These are phyloP conservation scores for Neodon shergylaensis DNA, from an alignment of 2,113 vertebrate genomes.

Conservation along the genomic window DNA sequence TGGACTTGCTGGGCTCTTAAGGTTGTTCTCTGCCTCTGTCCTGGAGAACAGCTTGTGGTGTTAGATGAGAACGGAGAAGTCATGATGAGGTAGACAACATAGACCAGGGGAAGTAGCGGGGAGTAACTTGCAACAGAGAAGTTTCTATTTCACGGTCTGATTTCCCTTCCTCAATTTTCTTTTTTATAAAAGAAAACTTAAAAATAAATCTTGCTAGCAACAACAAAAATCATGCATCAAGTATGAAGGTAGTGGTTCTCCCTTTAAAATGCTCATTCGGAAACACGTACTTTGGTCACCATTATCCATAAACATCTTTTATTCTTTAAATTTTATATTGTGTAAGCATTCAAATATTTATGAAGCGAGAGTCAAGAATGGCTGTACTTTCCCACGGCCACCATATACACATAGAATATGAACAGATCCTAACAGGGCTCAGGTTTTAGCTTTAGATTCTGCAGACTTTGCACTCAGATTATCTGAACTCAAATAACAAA, in stretches of 20 bases:
- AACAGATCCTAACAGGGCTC: background rate
- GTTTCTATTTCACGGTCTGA: background rate
- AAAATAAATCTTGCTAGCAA: background rate
- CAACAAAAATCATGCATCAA: background rate
- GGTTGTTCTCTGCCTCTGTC: background rate
- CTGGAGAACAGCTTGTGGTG: background rate
- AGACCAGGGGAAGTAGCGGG: background rate
- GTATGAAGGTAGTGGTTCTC: background rate
- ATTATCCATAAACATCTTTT: background rate
- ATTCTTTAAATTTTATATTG: background rate
- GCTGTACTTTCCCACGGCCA: background rate
- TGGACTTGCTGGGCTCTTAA: background rate
- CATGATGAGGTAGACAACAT: background rate
- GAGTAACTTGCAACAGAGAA: background rate
- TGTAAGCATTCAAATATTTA: background rate
- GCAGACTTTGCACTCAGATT: background rate
- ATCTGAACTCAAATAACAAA: slow-evolving; percentile 15
- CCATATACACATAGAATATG: background rate
- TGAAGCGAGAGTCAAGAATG: background rate
- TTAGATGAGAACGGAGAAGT: background rate
- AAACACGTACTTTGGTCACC: background rate
- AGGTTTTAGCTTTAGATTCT: background rate
- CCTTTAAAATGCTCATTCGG: background rate
- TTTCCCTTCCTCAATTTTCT: background rate
- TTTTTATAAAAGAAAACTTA: background rate